Percentiles rank a stretch among this genome's conserved stretches.
Conservation (phyloP, 2,797 vertebrate genomes). For the Knipowitschia caucasica region DNA sequence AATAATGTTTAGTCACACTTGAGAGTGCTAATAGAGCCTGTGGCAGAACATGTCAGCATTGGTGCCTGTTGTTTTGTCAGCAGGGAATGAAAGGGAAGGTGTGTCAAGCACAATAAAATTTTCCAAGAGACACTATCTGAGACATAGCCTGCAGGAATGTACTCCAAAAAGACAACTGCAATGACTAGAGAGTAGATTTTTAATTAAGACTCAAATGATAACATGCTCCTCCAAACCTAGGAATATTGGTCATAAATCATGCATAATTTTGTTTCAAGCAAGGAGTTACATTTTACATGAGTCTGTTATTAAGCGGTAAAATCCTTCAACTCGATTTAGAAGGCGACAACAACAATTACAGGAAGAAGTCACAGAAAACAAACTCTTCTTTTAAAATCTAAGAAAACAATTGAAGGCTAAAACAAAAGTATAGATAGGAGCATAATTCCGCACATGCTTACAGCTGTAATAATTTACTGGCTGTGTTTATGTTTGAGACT, state of each 20-base stretch:
- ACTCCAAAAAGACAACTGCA: constrained; percentile 28
- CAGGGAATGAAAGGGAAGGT: constrained; percentile 35
- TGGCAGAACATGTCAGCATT: constrained; percentile 56
- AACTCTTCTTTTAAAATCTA: background rate
- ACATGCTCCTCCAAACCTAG: constrained; percentile 23
- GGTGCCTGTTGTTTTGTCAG: constrained; percentile 55
- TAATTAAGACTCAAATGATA: constrained; percentile 34
- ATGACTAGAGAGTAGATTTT: constrained; percentile 49
- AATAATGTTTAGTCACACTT: constrained; percentile 52
- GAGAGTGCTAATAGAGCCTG: constrained; percentile 59
- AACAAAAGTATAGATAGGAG: background rate
- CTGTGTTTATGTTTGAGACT: constrained; percentile 14
- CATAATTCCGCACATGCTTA: background rate
- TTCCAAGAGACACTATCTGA: constrained; percentile 32
- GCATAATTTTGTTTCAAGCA: constrained; percentile 10
- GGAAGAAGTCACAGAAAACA: background rate
- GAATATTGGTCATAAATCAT: constrained; percentile 16
- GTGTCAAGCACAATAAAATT: constrained; percentile 41
- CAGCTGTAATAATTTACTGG: background rate
- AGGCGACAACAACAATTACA: background rate
- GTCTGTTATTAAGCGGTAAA: background rate
- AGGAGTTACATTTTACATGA: background rate
- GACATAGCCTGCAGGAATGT: constrained; percentile 22
- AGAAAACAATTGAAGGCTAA: background rate
- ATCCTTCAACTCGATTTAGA: background rate